These are phyloP conservation scores for Halichondria panicea DNA, from an alignment of 37 sponge, comb jelly and placozoan genomes.

Conservation along the genomic window DNA sequence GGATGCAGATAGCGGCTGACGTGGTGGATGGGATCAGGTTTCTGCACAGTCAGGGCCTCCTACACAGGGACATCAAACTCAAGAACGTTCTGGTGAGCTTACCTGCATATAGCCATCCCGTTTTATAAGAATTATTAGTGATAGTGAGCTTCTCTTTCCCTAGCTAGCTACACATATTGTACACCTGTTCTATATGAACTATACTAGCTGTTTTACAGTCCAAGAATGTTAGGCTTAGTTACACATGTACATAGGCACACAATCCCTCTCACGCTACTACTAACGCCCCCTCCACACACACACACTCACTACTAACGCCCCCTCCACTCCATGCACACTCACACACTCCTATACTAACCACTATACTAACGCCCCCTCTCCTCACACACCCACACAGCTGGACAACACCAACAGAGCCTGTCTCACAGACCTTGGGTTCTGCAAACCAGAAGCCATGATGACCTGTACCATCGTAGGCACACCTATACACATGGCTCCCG, in stretches of 20 bases:
- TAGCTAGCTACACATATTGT: no score
- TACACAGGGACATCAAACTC: constrained; percentile 97
- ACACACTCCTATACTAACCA: neutral
- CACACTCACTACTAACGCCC: neutral
- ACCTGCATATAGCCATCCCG: no score
- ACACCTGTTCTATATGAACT: no score
- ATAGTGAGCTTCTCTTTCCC: no score
- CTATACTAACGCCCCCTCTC: neutral
- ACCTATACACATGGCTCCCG: constrained; percentile 99
- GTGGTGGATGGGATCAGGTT: constrained; percentile 95
- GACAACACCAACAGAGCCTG: constrained; percentile 80
- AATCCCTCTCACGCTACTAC: neutral
- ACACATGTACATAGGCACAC: no score
- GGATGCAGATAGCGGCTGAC: constrained; percentile 90
- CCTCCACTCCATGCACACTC: neutral
- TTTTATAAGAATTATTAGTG: no score
- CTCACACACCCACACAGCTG: constrained; percentile 54
- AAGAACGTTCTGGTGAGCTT: constrained; percentile 97
- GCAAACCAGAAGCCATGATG: constrained; percentile 99
- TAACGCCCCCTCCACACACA: neutral
- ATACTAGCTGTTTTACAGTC: no score
- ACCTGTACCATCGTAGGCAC: constrained; percentile 96
- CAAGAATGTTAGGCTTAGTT: no score
- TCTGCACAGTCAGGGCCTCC: constrained; percentile 93
- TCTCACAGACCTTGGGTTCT: constrained; percentile 98